Percentiles rank a stretch among this genome's conserved stretches.
Conservation (phyloP, 2,797 vertebrate species). For the Chelon auratus region DNA sequence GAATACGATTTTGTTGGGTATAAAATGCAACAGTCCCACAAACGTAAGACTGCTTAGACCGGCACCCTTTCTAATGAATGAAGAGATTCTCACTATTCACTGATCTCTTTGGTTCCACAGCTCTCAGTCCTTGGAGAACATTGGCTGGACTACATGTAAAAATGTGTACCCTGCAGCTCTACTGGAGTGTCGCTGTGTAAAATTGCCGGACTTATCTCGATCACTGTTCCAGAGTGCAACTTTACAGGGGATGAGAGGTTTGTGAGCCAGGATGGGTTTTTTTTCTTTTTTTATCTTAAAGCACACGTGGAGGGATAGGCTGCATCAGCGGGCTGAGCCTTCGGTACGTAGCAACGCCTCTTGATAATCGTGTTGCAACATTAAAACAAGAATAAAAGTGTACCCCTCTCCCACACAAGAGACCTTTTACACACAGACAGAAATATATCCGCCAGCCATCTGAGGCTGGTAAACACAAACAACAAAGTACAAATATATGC, state of each 20-base stretch:
- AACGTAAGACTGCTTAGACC: conserved; percentile 26
- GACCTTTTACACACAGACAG: conserved; percentile 21
- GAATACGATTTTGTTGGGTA: not conserved
- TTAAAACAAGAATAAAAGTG: conserved; percentile 57
- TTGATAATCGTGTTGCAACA: conserved; percentile 51
- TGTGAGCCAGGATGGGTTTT: conserved; percentile 28
- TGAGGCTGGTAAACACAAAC: conserved; percentile 47
- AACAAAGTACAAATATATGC: conserved; percentile 49
- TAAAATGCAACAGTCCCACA: conserved; percentile 17
- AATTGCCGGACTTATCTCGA: conserved; percentile 69
- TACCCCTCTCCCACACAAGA: conserved; percentile 45
- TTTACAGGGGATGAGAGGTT: conserved; percentile 59
- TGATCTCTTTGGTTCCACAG: conserved; percentile 10
- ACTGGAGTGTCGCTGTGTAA: conserved; percentile 51
- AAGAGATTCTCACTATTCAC: conserved; percentile 6
- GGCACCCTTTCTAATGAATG: conserved; percentile 27
- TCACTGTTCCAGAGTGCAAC: conserved; percentile 58
- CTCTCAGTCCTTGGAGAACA: conserved; percentile 12
- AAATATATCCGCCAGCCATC: conserved; percentile 45
- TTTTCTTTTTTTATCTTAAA: conserved; percentile 49
- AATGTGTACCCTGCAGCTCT: conserved; percentile 33
- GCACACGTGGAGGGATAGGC: conserved; percentile 36
- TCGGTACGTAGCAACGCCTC: conserved; percentile 20
- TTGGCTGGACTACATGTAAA: conserved; percentile 23
- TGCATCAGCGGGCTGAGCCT: conserved; percentile 30